phyloP scores from a whole-genome alignment of 1,140 invertebrate species.

The Drosophila persimilis region DNA sequence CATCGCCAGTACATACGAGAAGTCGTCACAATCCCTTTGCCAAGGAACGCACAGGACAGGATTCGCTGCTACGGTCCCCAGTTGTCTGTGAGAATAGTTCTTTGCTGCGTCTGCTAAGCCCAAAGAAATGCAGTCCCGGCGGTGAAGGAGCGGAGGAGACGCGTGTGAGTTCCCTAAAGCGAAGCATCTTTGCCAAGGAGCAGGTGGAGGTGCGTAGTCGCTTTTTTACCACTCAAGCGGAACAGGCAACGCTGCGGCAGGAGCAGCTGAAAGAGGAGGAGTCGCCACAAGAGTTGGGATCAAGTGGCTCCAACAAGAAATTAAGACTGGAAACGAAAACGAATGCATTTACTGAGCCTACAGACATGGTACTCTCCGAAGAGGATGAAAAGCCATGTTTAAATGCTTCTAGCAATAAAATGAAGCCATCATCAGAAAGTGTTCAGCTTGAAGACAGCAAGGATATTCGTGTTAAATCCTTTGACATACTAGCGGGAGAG shows the following conservation, averaged over 20 bases:
- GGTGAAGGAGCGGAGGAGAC: constrained; percentile 5
- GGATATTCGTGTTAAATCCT: constrained; percentile 16
- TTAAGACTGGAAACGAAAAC: constrained; percentile 16
- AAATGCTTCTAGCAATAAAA: neutral
- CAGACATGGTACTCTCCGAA: neutral
- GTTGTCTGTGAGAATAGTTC: constrained; percentile 67
- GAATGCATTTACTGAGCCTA: neutral
- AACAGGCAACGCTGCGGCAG: constrained; percentile 3
- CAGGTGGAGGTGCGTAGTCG: constrained; percentile 66
- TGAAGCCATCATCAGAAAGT: too few relatives aligned
- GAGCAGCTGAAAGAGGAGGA: constrained; percentile 3
- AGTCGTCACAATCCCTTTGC: constrained; percentile 75
- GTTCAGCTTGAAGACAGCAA: neutral
- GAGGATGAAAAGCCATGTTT: constrained; percentile 1
- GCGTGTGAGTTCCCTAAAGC: constrained; percentile 47
- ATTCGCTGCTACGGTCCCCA: constrained; percentile 22
- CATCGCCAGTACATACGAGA: constrained; percentile 46
- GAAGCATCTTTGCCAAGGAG: constrained; percentile 61
- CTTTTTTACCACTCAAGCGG: constrained; percentile 53
- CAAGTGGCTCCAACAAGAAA: constrained; percentile 18
- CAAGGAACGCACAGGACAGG: constrained; percentile 25
- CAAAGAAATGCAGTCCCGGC: constrained; percentile 47
- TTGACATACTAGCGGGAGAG: constrained; percentile 3
- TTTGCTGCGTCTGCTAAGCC: constrained; percentile 66
- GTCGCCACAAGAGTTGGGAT: neutral